A percentile compares a stretch with the other conserved stretches of the same genome.
Conservation (phyloP, 2,888 invertebrate genomes). For the Prostheceraeus crozeri region DNA sequence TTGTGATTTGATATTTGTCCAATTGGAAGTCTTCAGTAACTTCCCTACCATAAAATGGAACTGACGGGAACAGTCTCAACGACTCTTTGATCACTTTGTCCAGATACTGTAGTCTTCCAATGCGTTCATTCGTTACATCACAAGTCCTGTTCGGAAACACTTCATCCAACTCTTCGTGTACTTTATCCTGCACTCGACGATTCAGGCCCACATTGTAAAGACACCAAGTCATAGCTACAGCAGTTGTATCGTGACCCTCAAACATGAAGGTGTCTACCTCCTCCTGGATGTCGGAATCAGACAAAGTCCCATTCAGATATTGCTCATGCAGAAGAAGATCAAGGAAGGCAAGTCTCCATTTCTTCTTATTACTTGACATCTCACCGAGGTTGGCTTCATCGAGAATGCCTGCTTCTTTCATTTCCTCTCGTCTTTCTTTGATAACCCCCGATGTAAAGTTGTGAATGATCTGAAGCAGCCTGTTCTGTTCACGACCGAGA, state of each 20-base stretch:
- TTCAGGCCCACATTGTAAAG: slow-evolving; percentile 73
- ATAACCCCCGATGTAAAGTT: slow-evolving; percentile 61
- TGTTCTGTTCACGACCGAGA: slow-evolving; percentile 60
- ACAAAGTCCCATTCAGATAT: slow-evolving; percentile 43
- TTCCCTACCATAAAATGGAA: slow-evolving; percentile 57
- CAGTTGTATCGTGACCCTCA: slow-evolving; percentile 73
- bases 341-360: slow-evolving; percentile 75
- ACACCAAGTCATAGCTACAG: slow-evolving; percentile 78
- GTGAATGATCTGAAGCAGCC: slow-evolving; percentile 61
- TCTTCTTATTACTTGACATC: slow-evolving; percentile 48
- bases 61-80: slow-evolving; percentile 58
- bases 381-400: no score
- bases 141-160: no score
- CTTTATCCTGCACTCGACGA: slow-evolving; percentile 66
- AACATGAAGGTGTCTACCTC: slow-evolving; percentile 62
- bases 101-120: slow-evolving; percentile 57
- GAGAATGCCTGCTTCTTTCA: no score
- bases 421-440: slow-evolving; percentile 23
- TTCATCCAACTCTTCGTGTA: slow-evolving; percentile 58
- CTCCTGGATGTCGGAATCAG: slow-evolving; percentile 57
- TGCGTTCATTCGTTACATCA: no score
- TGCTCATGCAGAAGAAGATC: slow-evolving; percentile 67
- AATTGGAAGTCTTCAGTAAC: slow-evolving; percentile 50
- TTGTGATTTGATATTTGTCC: slow-evolving; percentile 47
- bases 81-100: slow-evolving; percentile 59